A percentile compares a stretch with the other conserved stretches of the same genome.
Conservation (phyloP, 2,888 invertebrate species). For the Penaeus monodon region DNA sequence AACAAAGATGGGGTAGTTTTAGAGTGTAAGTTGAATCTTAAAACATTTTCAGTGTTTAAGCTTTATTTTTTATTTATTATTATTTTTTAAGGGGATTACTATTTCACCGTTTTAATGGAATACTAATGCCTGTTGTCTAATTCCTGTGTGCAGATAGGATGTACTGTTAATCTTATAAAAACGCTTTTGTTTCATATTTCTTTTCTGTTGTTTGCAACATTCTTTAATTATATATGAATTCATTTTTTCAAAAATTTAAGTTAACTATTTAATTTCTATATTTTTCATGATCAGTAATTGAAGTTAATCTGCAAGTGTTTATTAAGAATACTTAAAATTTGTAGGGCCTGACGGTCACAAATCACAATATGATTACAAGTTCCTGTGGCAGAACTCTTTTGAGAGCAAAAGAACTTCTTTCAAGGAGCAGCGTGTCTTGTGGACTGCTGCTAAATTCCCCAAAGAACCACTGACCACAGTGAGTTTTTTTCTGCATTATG, state of each 20-base stretch:
- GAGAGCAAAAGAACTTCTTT: conserved; percentile 38
- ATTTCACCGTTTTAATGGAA: too few species aligned
- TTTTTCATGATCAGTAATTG: not conserved
- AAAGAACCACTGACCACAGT: conserved; percentile 30
- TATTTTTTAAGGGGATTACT: not conserved
- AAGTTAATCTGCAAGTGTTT: not conserved
- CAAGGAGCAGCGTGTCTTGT: conserved; percentile 18
- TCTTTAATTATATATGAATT: too few species aligned
- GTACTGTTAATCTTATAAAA: too few species aligned
- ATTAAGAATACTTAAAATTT: not conserved
- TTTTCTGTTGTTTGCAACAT: too few species aligned
- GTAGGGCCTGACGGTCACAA: conserved; percentile 62
- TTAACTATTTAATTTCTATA: too few species aligned
- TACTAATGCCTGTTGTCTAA: too few species aligned
- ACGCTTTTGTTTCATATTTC: too few species aligned
- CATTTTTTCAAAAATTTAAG: not conserved
- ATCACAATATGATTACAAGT: conserved; percentile 53
- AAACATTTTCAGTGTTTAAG: not conserved
- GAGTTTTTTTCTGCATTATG: conserved; percentile 11
- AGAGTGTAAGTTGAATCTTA: conserved; percentile 11
- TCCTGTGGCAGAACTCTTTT: conserved; percentile 58
- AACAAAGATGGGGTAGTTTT: conserved; percentile 29
- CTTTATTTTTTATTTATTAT: not conserved
- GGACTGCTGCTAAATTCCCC: conserved; percentile 42
- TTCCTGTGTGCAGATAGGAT: too few species aligned